A percentile compares a stretch with the other conserved stretches of the same genome.
Conservation (phyloP, 2,888 invertebrate species). For the Chouioia cunea region DNA sequence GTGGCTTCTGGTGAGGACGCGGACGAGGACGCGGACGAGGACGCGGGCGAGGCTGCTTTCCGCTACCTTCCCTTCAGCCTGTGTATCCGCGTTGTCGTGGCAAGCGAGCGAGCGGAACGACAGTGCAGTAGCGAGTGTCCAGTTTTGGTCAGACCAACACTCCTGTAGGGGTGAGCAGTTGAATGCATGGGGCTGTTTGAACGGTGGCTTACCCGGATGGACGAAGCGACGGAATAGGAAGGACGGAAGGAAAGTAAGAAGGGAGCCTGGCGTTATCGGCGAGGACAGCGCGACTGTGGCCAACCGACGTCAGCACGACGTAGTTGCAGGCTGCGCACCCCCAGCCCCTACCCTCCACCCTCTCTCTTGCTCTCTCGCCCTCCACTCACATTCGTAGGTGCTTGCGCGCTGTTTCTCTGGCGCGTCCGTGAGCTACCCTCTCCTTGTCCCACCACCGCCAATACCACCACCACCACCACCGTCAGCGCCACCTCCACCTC, state of each 20-base stretch:
- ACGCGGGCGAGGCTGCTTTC: slow-evolving; percentile 65
- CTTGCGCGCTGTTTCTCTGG: slow-evolving; percentile 1
- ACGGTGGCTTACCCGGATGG: no score
- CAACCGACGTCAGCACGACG: slow-evolving; percentile 41
- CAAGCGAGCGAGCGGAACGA: no score
- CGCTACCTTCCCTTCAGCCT: slow-evolving; percentile 42
- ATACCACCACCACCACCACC: background rate
- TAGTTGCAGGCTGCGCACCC: slow-evolving; percentile 15
- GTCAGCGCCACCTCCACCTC: background rate
- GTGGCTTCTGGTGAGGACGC: no score
- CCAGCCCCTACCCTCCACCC: slow-evolving; percentile 11
- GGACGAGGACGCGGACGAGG: slow-evolving; percentile 57
- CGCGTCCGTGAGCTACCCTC: slow-evolving; percentile 47
- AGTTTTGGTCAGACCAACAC: no score
- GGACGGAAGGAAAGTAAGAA: background rate
- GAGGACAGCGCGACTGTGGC: background rate
- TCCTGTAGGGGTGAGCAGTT: no score
- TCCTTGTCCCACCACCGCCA: slow-evolving; percentile 46
- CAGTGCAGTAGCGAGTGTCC: no score
- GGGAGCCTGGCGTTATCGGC: slow-evolving; percentile 32
- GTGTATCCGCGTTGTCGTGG: no score
- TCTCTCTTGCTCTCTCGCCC: slow-evolving; percentile 18
- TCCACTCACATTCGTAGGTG: background rate
- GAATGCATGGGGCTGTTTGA: no score
- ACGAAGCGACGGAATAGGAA: no score